phyloP scores from a whole-genome alignment of 2,113 vertebrate species.

The Spheniscus mendiculus region DNA sequence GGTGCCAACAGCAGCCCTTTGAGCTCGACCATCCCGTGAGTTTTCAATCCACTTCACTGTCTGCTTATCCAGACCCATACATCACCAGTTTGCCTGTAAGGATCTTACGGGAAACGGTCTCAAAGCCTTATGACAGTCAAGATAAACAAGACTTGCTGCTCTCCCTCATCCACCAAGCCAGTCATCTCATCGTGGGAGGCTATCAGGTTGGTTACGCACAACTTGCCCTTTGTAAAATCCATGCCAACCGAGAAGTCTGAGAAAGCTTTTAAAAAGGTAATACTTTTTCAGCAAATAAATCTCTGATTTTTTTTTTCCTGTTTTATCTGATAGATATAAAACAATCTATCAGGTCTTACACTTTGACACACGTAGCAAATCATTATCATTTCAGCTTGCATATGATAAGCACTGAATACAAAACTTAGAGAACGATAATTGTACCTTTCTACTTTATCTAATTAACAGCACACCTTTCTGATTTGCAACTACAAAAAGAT shows the following conservation, averaged over 20 bases:
- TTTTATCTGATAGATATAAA: too few relatives aligned
- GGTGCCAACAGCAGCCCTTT: neutral
- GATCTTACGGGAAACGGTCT: accelerated
- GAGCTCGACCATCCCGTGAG: accelerated
- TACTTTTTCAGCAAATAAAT: neutral
- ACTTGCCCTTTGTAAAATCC: neutral
- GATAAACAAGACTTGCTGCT: neutral
- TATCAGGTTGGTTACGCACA: neutral
- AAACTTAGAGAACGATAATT: neutral
- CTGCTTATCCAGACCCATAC: neutral
- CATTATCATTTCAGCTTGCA: neutral
- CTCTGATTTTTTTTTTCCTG: too few relatives aligned
- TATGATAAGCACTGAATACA: neutral
- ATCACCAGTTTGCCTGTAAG: neutral
- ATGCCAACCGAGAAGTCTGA: neutral
- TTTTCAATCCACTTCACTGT: neutral
- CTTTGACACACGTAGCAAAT: neutral
- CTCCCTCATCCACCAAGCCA: neutral
- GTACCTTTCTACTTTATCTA: neutral
- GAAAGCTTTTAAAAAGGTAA: neutral
- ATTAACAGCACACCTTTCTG: too few relatives aligned
- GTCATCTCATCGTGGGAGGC: neutral
- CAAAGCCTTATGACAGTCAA: too few relatives aligned
- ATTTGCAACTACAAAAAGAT: neutral
- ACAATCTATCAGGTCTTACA: neutral